A percentile compares a stretch with the other conserved stretches of the same genome.
Conservation (phyloP, 2,797 vertebrate genomes). For the Ibycter americanus region DNA sequence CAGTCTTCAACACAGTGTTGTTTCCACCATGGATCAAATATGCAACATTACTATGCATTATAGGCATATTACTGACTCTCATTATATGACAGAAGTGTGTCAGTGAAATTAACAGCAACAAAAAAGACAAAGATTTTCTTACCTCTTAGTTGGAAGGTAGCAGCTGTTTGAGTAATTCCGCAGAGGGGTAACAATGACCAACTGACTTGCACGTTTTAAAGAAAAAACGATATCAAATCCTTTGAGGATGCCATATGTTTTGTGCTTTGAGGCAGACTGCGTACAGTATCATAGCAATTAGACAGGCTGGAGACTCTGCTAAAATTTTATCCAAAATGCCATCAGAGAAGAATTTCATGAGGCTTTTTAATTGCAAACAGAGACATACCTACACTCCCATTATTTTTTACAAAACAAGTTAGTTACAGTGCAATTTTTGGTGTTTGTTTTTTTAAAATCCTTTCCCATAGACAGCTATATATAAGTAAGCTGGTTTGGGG, state of each 20-base stretch:
- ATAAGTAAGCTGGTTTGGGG: not conserved
- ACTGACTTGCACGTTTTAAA: conserved; percentile 70
- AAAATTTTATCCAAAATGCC: conserved; percentile 68
- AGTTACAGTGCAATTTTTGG: conserved; percentile 2
- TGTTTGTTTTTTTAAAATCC: not conserved
- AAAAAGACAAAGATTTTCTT: conserved; percentile 69
- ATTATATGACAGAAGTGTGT: conserved; percentile 52
- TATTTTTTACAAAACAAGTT: conserved; percentile 63
- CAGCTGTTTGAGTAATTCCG: conserved; percentile 76
- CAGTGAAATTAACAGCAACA: conserved; percentile 48
- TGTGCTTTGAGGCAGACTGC: conserved; percentile 61
- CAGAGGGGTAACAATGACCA: conserved; percentile 71
- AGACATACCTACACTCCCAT: conserved; percentile 17
- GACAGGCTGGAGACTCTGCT: conserved; percentile 50
- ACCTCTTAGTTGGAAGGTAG: conserved; percentile 69
- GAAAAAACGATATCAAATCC: conserved; percentile 69
- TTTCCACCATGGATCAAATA: conserved; percentile 34
- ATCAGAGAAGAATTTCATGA: conserved; percentile 60
- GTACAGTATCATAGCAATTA: conserved; percentile 51
- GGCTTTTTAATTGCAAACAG: conserved; percentile 45
- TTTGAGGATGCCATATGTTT: conserved; percentile 77
- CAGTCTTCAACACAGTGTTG: not conserved
- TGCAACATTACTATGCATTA: conserved; percentile 32
- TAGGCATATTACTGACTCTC: conserved; percentile 10
- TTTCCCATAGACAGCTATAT: not conserved